These are phyloP conservation scores for Pantelozetes paolii DNA, from an alignment of 2,888 invertebrate species.

Conservation along the genomic window DNA sequence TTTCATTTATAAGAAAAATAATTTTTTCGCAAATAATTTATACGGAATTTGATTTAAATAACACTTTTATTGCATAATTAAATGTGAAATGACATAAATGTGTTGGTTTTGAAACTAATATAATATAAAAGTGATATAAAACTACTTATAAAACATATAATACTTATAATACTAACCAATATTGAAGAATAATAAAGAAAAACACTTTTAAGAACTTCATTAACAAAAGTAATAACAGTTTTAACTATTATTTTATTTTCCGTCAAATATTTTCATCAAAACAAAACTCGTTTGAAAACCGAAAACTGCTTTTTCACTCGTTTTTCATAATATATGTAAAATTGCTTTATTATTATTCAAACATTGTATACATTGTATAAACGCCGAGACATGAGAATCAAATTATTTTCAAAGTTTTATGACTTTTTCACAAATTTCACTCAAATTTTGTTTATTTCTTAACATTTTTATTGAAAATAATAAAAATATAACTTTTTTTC, in stretches of 20 bases:
- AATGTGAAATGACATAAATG: background rate
- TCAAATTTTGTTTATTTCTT: too few relatives aligned
- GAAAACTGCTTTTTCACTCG: background rate
- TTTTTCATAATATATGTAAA: background rate
- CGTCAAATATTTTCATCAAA: background rate
- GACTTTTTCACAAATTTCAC: background rate
- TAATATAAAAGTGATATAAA: background rate
- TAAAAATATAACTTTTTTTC: background rate
- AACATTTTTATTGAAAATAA: background rate
- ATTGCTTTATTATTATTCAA: conserved; percentile 30
- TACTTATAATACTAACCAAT: background rate
- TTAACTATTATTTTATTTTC: background rate
- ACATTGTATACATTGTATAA: background rate
- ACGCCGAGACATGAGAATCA: background rate
- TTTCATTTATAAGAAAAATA: too few relatives aligned
- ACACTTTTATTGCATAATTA: conserved; percentile 15
- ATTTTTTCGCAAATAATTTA: background rate
- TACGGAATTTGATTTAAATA: background rate
- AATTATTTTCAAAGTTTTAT: background rate
- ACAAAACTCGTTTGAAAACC: background rate
- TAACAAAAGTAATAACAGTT: background rate
- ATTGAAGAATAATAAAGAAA: background rate
- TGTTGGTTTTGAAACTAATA: background rate
- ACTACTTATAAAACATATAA: background rate
- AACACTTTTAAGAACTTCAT: conserved; percentile 9